These are phyloP conservation scores for Strigamia transsilvanica DNA, from an alignment of 2,888 invertebrate species.

Conservation along the genomic window DNA sequence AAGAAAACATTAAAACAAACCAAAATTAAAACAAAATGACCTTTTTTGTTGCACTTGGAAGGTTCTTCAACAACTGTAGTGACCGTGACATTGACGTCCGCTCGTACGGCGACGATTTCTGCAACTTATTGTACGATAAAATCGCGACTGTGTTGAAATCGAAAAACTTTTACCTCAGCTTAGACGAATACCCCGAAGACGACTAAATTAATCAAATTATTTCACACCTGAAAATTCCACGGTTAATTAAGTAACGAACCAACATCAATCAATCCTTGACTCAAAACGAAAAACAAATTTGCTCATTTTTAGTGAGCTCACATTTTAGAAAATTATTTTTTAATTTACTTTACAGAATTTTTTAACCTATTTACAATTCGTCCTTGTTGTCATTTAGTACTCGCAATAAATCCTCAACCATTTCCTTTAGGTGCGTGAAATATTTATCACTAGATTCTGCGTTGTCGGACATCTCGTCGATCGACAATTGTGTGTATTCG, in stretches of 20 bases:
- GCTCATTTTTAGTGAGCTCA: neutral
- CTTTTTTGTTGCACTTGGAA: conserved; percentile 9
- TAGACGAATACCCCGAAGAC: conserved; percentile 54
- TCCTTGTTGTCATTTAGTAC: conserved; percentile 10
- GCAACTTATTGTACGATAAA: conserved; percentile 55
- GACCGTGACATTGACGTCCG: conserved; percentile 50
- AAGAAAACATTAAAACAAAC: neutral
- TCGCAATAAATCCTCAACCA: conserved; percentile 24
- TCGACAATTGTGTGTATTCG: neutral
- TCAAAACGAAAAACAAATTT: neutral
- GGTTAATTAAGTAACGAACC: too few relatives aligned
- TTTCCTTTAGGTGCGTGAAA: conserved; percentile 11
- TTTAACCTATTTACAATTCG: conserved; percentile 14
- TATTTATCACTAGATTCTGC: conserved; percentile 1
- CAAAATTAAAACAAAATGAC: neutral
- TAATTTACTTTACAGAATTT: conserved; percentile 21
- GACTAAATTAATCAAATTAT: conserved; percentile 36
- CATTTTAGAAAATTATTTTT: neutral
- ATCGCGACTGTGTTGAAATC: conserved; percentile 54
- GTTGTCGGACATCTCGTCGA: neutral
- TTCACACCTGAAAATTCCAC: neutral
- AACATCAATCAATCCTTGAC: neutral
- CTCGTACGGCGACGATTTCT: conserved; percentile 53
- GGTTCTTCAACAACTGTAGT: conserved; percentile 54
- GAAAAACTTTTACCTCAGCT: conserved; percentile 54